phyloP scores from a whole-genome alignment of 2,797 vertebrate species.

The Arnoldichthys spilopterus region DNA sequence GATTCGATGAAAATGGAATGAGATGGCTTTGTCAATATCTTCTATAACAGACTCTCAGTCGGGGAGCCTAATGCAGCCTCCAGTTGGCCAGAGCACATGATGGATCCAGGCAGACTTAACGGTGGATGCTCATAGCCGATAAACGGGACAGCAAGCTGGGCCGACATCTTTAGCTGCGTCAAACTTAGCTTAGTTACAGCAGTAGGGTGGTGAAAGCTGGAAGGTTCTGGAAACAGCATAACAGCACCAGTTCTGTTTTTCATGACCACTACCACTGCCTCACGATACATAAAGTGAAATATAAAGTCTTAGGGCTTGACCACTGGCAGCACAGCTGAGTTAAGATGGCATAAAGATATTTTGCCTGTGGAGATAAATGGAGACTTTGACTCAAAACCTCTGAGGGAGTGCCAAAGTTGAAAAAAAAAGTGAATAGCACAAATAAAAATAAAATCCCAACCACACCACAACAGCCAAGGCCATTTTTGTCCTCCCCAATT shows the following conservation, averaged over 20 bases:
- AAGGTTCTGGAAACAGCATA: not conserved
- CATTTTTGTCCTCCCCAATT: too few species aligned
- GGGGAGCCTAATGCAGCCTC: constrained; percentile 60
- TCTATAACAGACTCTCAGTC: constrained; percentile 79
- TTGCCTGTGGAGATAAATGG: not conserved
- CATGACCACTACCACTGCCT: not conserved
- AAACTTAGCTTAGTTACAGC: not conserved
- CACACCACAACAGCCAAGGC: not conserved
- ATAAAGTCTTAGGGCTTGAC: not conserved
- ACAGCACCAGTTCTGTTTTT: not conserved
- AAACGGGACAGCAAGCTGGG: constrained; percentile 25
- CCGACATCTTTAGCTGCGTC: constrained; percentile 32
- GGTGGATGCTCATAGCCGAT: not conserved
- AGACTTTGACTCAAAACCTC: not conserved
- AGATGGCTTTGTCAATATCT: constrained; percentile 77
- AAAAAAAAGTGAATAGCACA: too few species aligned
- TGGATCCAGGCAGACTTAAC: constrained; percentile 17
- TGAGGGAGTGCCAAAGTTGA: constrained; percentile 15
- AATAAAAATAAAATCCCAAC: not conserved
- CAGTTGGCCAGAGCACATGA: constrained; percentile 44
- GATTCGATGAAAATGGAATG: constrained; percentile 78
- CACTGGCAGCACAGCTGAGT: constrained; percentile 7
- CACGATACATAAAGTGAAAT: constrained; percentile 1
- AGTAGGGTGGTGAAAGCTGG: constrained; percentile 3
- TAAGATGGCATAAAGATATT: not conserved